Evolutionary conservation across 1,140 invertebrate species (phyloP).

Genomic region (Lethrus apterus): DNA sequence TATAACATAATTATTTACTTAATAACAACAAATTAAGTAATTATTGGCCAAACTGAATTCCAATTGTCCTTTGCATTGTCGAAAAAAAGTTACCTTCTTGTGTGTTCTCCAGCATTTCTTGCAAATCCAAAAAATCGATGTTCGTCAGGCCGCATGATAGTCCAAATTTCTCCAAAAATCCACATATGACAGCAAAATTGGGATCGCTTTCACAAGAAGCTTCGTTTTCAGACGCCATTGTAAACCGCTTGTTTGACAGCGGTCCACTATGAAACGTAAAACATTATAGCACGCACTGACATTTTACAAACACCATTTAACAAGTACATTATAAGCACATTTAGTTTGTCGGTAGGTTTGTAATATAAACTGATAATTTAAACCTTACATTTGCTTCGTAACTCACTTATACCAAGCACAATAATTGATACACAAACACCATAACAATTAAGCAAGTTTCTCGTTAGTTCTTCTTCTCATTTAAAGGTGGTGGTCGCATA

Average conservation of each 20-base stretch:
- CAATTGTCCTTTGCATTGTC: conserved; percentile 1
- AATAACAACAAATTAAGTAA: conserved; percentile 6
- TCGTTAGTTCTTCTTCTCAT: too few relatives aligned
- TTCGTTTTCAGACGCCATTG: conserved; percentile 78
- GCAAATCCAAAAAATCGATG: conserved; percentile 72
- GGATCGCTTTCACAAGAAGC: conserved; percentile 85
- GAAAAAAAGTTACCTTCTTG: conserved; percentile 62
- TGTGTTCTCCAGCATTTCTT: conserved; percentile 80
- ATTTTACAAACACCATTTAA: too few relatives aligned
- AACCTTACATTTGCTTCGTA: too few relatives aligned
- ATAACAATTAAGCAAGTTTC: too few relatives aligned
- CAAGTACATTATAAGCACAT: too few relatives aligned
- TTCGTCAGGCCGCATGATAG: conserved; percentile 67
- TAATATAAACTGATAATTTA: too few relatives aligned
- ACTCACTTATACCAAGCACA: too few relatives aligned
- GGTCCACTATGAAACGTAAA: too few relatives aligned
- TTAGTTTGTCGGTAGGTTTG: too few relatives aligned
- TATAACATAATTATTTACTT: background rate
- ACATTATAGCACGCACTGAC: too few relatives aligned
- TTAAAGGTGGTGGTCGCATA: too few relatives aligned
- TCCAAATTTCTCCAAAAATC: conserved; percentile 84
- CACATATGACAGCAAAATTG: conserved; percentile 93
- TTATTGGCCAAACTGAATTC: background rate
- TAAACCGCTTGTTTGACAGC: conserved; percentile 6
- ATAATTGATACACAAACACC: too few relatives aligned